These are phyloP conservation scores for Hoplias malabaricus DNA, from an alignment of 2,113 vertebrate genomes.

Conservation along the genomic window DNA sequence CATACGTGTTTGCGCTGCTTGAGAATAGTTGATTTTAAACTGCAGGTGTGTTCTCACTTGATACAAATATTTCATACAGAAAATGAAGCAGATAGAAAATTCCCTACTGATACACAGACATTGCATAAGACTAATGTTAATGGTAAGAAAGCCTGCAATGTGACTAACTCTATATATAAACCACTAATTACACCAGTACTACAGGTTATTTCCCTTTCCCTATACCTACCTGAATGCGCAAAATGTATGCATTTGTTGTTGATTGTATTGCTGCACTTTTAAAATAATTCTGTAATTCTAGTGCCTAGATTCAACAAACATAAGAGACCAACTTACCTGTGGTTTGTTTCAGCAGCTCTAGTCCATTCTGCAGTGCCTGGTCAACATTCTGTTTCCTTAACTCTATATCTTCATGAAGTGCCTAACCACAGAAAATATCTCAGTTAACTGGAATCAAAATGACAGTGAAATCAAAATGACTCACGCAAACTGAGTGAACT, in stretches of 20 bases:
- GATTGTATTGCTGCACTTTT: background rate
- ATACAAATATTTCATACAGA: too few relatives aligned
- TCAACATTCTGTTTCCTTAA: slow-evolving; percentile 88
- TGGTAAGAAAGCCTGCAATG: background rate
- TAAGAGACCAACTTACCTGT: slow-evolving; percentile 78
- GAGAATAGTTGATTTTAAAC: too few relatives aligned
- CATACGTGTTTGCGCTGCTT: background rate
- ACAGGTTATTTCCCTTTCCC: too few relatives aligned
- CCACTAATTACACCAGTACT: too few relatives aligned
- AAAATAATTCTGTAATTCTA: background rate
- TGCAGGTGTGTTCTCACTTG: too few relatives aligned
- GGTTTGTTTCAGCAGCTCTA: slow-evolving; percentile 95
- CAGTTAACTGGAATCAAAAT: slow-evolving; percentile 9
- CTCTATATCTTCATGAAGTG: slow-evolving; percentile 87
- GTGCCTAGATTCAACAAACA: background rate
- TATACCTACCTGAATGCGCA: too few relatives aligned
- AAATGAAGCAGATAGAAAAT: too few relatives aligned
- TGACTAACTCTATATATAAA: background rate
- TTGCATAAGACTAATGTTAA: too few relatives aligned
- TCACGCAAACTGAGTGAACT: slow-evolving; percentile 34
- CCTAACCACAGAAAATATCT: slow-evolving; percentile 68
- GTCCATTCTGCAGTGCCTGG: slow-evolving; percentile 88
- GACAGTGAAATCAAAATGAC: background rate
- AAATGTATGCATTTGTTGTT: background rate
- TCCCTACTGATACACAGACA: too few relatives aligned